Base-by-base conservation (phyloP, 2,888 invertebrate genomes). In the Xestia xanthographa region DNA sequence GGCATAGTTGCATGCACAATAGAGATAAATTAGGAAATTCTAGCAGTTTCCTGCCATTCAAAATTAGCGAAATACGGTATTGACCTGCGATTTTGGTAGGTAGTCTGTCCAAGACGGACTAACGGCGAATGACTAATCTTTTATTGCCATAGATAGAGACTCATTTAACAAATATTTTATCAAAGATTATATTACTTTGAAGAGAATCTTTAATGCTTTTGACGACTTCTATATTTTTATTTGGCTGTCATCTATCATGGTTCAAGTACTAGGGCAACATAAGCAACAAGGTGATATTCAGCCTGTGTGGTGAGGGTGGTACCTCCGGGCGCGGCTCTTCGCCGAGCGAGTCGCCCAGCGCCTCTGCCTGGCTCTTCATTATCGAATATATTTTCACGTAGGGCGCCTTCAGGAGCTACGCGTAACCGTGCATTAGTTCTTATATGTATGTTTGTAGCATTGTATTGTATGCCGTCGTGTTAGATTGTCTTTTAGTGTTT, bases 311-410 rank as follows among this genome's bases (percentile, higher is more conserved):
- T 63, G 66, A 60, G 72, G 75, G 71, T 79, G 87, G 90, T 96
- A 96, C 96, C 96, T 96, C 96, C 78, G 92, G 95, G 92, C 92
- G 95, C 84, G 96, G 96, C 90, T 96, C 97, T 89, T 97, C 97
- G 92, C 97, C 95, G 88, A 96, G 94, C 86, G 96, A 96, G 92
- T 96, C 96, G 87, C 96, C 96, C 88, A 96, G 94, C 91, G 97
- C 97, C 95, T 97, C 97, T 93, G 97, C 98, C 97, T 98, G 98
- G 97, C 98, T 98, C 98, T 98, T 98, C 98, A 99, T 98, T 97
- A 99, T 98, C 97, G 98, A 98, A 98, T 98, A 98, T 97, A 99
- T 98, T 98, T 99, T 99, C 97, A 98, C 98, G 97, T 98, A 99
- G 94, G 99, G 99, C 97, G 99, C 98, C 98, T 99, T 99, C 98